Base-by-base conservation (phyloP, 92 coral and sea anemone species). In the Chrysogorgia sp. region DNA sequence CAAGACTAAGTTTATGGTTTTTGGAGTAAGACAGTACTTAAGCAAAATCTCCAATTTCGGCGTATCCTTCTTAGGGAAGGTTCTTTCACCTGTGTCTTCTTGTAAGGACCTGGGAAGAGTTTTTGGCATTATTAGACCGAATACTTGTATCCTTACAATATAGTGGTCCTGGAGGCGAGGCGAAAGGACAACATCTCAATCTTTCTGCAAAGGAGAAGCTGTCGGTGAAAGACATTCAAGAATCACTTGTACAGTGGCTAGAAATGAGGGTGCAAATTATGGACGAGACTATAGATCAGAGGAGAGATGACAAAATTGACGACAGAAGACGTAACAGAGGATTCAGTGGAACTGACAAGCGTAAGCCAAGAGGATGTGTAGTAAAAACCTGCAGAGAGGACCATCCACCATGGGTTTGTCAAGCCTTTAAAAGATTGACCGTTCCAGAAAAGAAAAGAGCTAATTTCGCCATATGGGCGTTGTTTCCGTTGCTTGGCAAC, bases 391-490 rank as follows among this genome's bases (percentile, higher is more conserved):
- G 77, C 63, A 30, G 35, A n/a, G 24, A 28, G 40, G 53, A 67
- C 58, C 84, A 74, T 25, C 86, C 86, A n/a, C 81, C 86, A 20
- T 66, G 72, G 81, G 69, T 64, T 15, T 81, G 84, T 24, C n/a
- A 15, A 41, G 80, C 64, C 14, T 82, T 82, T 22, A 72, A 82
- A 28, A 52, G 59, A 47, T 33, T 82, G 43, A 58, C 81, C 7
- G 74, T 81, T 4, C 33, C 34, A 10, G 30, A 77, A 49, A 83
- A n/a, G 77, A 69, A 83, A 83, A 34, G 87, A 76, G 35, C 10
- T 72, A 23, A 82, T 74, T 17, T 15, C 37, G 40, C 43, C 49
- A 28, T 53, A 25, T 21, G 30, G 67, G 1, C 86, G 66, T 28
- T 82, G 86, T 59, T 72, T 24, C 29, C 65, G 76, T 23, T 82